Evolutionary conservation across 2,113 vertebrate genomes (phyloP).

Genomic region (Python bivittatus): DNA sequence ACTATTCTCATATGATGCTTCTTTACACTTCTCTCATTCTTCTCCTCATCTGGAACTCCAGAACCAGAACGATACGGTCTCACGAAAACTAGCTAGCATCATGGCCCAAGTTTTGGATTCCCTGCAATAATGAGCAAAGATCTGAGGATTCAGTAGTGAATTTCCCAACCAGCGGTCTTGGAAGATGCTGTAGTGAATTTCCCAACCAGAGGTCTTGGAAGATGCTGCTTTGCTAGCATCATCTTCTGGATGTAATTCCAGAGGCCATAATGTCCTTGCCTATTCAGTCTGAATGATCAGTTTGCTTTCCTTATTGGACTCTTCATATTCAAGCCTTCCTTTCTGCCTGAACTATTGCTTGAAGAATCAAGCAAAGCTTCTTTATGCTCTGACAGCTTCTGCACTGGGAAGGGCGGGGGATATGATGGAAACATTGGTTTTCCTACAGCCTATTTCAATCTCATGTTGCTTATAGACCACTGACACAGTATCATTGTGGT

Average conservation of each 20-base stretch:
- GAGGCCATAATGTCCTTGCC: not conserved
- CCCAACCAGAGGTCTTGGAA: no score
- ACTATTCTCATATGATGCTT: not conserved
- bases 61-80: not conserved
- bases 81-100: not conserved
- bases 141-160: not conserved
- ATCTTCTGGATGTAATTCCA: not conserved
- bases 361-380: not conserved
- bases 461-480: not conserved
- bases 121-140: not conserved
- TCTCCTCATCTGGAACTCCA: not conserved
- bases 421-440: not conserved
- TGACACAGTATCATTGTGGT: not conserved
- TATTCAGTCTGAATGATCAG: no score
- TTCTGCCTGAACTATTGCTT: not conserved
- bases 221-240: not conserved
- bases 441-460: not conserved
- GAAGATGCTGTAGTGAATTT: not conserved
- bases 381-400: not conserved
- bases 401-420: not conserved
- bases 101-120: not conserved
- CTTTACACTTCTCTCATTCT: not conserved
- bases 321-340: no score
- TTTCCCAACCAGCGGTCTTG: not conserved
- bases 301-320: not conserved